Percentiles rank a stretch among this genome's conserved stretches.
phyloP scores from a whole-genome alignment of 2,888 invertebrate genomes.

The Drosophila formosana region DNA sequence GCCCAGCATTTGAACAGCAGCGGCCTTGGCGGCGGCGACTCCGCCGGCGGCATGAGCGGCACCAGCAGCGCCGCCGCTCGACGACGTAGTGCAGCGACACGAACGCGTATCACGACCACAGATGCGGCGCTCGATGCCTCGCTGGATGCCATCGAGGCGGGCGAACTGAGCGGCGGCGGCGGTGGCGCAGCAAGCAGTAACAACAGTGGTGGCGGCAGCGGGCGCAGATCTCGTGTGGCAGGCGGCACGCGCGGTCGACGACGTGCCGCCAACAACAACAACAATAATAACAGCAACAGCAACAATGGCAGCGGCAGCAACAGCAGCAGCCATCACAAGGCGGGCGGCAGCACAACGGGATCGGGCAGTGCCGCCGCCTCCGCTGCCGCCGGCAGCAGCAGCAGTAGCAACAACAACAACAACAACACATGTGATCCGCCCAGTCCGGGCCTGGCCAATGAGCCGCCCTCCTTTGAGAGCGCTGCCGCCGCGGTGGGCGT shows the following conservation, averaged over 20 bases:
- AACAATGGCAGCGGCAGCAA: too few species aligned
- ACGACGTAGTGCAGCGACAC: constrained; percentile 77
- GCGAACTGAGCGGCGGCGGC: constrained; percentile 65
- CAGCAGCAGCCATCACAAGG: constrained; percentile 19
- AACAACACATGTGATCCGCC: constrained; percentile 76
- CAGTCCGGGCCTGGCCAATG: constrained; percentile 82
- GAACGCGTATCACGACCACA: constrained; percentile 64
- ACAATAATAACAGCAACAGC: too few species aligned
- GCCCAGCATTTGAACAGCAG: constrained; percentile 16
- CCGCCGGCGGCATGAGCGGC: constrained; percentile 34
- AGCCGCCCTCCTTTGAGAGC: constrained; percentile 85
- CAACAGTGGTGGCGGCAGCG: constrained; percentile 58
- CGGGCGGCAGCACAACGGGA: constrained; percentile 25
- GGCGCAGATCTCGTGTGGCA: constrained; percentile 75
- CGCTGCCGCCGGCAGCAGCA: constrained; percentile 6
- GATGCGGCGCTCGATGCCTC: constrained; percentile 71
- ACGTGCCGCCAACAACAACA: constrained; percentile 65
- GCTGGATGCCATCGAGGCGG: constrained; percentile 62
- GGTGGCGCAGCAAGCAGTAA: constrained; percentile 62
- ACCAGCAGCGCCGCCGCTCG: constrained; percentile 70
- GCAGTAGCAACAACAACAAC: constrained; percentile 25
- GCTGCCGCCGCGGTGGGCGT: constrained; percentile 84
- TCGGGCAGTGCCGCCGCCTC: too few species aligned
- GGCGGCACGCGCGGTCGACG: constrained; percentile 78
- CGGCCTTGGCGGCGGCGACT: constrained; percentile 64